phyloP scores from a whole-genome alignment of 2,888 invertebrate species.

The Pegoplata infirma region DNA sequence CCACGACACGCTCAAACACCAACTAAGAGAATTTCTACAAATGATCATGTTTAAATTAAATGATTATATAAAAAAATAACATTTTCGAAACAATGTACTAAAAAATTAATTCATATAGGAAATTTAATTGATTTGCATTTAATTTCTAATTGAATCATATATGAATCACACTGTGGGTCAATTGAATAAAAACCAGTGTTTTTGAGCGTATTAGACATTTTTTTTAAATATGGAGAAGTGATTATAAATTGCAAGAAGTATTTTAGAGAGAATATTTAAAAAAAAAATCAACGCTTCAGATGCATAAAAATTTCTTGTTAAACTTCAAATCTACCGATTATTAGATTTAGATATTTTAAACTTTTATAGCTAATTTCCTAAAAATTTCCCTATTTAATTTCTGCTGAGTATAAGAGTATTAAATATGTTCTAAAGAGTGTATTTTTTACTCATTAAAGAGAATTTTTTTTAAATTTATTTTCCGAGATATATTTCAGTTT shows the following conservation, averaged over 20 bases:
- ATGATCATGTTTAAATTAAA: conserved; percentile 60
- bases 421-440: neutral
- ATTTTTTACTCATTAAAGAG: neutral
- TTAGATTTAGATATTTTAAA: no score
- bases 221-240: no score
- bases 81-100: conserved; percentile 25
- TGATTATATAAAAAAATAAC: conserved; percentile 33
- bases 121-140: conserved; percentile 60
- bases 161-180: neutral
- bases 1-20: conserved; percentile 45
- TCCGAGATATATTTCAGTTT: neutral
- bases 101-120: conserved; percentile 1
- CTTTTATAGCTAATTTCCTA: neutral
- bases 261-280: no score
- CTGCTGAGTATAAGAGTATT: neutral
- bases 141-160: conserved; percentile 41
- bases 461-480: neutral
- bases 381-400: neutral
- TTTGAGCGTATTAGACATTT: no score
- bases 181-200: neutral
- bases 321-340: no score
- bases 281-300: no score
- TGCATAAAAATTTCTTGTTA: no score
- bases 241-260: no score
- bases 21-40: conserved; percentile 55